phyloP scores from a whole-genome alignment of 2,888 invertebrate species.

The Hydrotaea cyrtoneurina region DNA sequence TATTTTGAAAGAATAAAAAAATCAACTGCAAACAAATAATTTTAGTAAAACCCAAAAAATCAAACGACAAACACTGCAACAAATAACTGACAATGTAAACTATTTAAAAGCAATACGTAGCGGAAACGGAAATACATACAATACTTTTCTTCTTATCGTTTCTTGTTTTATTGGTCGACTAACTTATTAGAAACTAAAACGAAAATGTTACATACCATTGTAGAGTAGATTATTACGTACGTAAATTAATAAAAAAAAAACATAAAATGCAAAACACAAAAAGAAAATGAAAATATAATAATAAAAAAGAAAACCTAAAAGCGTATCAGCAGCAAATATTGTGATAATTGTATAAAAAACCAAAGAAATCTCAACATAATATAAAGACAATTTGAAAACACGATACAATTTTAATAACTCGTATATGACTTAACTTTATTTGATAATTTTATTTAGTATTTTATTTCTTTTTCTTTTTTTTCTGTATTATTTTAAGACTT shows the following conservation, averaged over 20 bases:
- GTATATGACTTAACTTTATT: background rate
- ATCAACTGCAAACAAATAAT: background rate
- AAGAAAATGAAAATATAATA: constrained; percentile 60
- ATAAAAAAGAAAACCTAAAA: constrained; percentile 52
- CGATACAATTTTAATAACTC: background rate
- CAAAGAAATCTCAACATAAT: background rate
- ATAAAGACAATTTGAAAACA: background rate
- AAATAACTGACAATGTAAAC: constrained; percentile 47
- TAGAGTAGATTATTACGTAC: constrained; percentile 27
- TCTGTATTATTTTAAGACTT: background rate
- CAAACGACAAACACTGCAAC: too few species aligned
- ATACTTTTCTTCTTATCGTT: background rate
- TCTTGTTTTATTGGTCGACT: background rate
- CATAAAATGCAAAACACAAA: constrained; percentile 48
- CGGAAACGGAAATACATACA: constrained; percentile 3
- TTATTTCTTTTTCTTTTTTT: background rate
- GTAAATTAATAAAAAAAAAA: constrained; percentile 57
- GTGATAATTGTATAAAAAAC: constrained; percentile 63
- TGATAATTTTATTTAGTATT: too few species aligned
- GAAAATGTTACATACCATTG: constrained; percentile 11
- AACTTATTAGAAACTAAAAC: constrained; percentile 5
- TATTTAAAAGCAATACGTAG: constrained; percentile 59
- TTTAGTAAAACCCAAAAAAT: constrained; percentile 22
- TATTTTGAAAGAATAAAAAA: background rate
- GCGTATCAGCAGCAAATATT: constrained; percentile 69